Evolutionary conservation across 1,140 invertebrate genomes (phyloP).

Genomic region (Steinernema feltiae): DNA sequence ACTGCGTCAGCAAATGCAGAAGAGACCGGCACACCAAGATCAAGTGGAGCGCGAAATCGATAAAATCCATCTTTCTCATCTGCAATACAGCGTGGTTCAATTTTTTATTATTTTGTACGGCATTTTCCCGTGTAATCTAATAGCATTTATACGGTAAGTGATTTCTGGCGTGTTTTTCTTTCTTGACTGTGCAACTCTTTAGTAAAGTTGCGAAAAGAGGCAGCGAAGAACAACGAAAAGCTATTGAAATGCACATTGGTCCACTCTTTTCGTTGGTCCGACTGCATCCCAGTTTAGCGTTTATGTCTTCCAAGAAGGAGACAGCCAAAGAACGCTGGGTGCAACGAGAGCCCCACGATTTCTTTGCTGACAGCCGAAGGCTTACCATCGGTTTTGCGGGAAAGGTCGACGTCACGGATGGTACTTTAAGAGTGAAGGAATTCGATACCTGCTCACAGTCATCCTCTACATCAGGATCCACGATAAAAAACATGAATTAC

Average conservation of each 20-base stretch:
- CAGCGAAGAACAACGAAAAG: not conserved
- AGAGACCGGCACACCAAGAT: not conserved
- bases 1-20: not conserved
- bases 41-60: not conserved
- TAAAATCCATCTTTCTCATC: not conserved
- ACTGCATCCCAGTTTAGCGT: not conserved
- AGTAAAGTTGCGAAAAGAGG: not conserved
- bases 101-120: not conserved
- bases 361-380: not conserved
- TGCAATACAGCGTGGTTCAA: not conserved
- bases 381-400: not conserved
- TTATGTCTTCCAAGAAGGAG: not conserved
- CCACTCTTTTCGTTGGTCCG: not conserved
- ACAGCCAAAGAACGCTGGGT: not conserved
- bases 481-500: not conserved
- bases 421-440: not conserved
- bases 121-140: not conserved
- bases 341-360: not conserved
- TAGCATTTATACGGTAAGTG: not conserved
- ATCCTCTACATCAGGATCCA: not conserved
- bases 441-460: constrained; percentile 1
- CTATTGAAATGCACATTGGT: not conserved
- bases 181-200: not conserved
- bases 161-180: not conserved
- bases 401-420: not conserved